Evolutionary conservation across 92 coral and sea anemone genomes (phyloP).

Genomic region (Phymanthus crucifer): DNA sequence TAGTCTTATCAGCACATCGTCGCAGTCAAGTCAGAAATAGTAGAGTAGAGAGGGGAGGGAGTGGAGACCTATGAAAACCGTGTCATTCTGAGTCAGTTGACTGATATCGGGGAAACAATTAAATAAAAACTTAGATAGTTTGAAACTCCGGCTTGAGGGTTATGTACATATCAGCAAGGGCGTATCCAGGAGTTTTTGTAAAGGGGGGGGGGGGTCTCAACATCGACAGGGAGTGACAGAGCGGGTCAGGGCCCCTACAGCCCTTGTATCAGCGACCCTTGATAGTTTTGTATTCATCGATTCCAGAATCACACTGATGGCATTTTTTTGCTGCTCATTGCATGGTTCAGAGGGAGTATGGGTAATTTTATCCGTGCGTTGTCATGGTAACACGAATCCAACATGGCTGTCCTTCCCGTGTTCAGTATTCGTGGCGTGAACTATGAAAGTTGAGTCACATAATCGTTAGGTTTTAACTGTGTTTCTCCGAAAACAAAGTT

Average conservation of each 20-base stretch:
- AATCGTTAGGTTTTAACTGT: neutral
- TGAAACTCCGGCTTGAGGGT: no score
- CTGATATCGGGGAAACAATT: neutral
- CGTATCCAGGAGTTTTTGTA: no score
- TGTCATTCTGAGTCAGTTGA: neutral
- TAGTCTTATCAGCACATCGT: neutral
- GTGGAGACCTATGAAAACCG: neutral
- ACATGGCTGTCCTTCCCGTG: neutral
- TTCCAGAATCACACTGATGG: no score
- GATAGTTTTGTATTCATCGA: no score
- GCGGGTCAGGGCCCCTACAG: no score
- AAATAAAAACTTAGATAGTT: no score
- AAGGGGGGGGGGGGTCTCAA: no score
- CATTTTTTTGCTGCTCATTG: no score
- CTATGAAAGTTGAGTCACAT: neutral
- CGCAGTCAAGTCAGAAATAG: neutral
- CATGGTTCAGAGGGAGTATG: neutral
- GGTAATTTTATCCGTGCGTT: constrained; percentile 1
- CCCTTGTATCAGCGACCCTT: no score
- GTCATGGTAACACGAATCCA: neutral
- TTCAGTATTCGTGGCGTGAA: neutral
- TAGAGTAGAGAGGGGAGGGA: neutral
- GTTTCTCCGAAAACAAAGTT: neutral
- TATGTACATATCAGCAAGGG: no score
- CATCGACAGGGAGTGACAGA: no score